A percentile compares a stretch with the other conserved stretches of the same genome.
phyloP scores from a whole-genome alignment of 2,888 invertebrate genomes.

The Agriopis marginaria region DNA sequence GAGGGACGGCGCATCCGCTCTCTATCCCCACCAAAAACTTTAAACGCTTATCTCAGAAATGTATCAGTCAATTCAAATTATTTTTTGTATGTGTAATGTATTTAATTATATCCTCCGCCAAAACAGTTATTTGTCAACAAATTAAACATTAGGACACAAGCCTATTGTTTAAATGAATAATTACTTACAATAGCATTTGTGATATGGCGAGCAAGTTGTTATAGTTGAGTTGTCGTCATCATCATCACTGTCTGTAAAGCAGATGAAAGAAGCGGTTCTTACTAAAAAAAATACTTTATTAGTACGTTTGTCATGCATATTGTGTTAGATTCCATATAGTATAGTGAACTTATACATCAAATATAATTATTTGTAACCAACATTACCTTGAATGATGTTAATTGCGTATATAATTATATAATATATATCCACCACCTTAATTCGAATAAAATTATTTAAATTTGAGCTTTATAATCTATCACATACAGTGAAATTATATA shows the following conservation, averaged over 20 bases:
- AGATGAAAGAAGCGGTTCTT: slow-evolving; percentile 18
- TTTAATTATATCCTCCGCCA: too few relatives aligned
- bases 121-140: too few relatives aligned
- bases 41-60: background rate
- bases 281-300: slow-evolving; percentile 2
- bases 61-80: too few relatives aligned
- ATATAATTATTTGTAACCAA: background rate
- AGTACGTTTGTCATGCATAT: background rate
- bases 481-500: too few relatives aligned
- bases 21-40: background rate
- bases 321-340: background rate
- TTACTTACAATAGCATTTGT: slow-evolving; percentile 73
- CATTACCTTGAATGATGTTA: background rate
- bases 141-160: too few relatives aligned
- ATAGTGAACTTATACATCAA: background rate
- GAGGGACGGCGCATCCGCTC: too few relatives aligned
- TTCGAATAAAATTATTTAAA: too few relatives aligned
- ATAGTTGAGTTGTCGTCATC: slow-evolving; percentile 60
- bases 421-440: background rate
- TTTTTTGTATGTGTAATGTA: too few relatives aligned
- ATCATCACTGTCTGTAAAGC: slow-evolving; percentile 76
- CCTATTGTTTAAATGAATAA: background rate
- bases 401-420: too few relatives aligned
- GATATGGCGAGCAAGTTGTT: slow-evolving; percentile 74
- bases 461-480: too few relatives aligned